A percentile compares a stretch with the other conserved stretches of the same genome.
Evolutionary conservation across 30 jellyfish, hydroid and myxozoan species (phyloP).

Genomic region (Aurelia coerulea): DNA sequence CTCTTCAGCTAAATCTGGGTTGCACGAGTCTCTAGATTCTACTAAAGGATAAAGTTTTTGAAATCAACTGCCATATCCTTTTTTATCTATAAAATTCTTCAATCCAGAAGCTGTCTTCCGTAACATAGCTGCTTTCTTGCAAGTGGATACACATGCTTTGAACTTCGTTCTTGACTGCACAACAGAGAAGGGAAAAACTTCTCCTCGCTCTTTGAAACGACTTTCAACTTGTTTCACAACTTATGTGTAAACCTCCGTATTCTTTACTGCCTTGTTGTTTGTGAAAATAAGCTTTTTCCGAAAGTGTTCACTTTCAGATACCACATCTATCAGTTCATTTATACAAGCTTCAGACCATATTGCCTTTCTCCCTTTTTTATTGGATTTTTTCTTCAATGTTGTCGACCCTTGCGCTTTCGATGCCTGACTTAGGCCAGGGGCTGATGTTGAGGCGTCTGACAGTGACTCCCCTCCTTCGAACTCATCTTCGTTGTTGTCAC

Average conservation of each 20-base stretch:
- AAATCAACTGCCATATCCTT: slow-evolving; percentile 50
- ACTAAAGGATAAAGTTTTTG: slow-evolving; percentile 3
- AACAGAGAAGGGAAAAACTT: neutral
- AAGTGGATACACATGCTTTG: slow-evolving; percentile 32
- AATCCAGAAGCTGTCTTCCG: slow-evolving; percentile 24
- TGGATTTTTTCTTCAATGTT: neutral
- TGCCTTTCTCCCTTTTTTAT: neutral
- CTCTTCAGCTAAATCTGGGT: slow-evolving; percentile 20
- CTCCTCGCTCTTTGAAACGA: slow-evolving; percentile 18
- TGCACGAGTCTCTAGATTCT: slow-evolving; percentile 19
- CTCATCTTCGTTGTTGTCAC: no score
- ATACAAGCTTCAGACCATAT: neutral
- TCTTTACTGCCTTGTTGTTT: slow-evolving; percentile 33
- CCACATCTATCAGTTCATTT: neutral
- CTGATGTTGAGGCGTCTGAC: no score
- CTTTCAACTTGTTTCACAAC: slow-evolving; percentile 15
- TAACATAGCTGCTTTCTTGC: slow-evolving; percentile 51
- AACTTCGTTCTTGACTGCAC: slow-evolving; percentile 22
- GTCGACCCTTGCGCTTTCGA: neutral
- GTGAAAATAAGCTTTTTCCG: slow-evolving; percentile 1
- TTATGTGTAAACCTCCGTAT: slow-evolving; percentile 22
- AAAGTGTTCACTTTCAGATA: neutral
- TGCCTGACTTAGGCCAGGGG: no score
- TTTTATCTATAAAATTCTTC: neutral
- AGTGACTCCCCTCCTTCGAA: no score